phyloP scores from a whole-genome alignment of 37 sponge, comb jelly and placozoan species.

The Hexactinellida sp. region DNA sequence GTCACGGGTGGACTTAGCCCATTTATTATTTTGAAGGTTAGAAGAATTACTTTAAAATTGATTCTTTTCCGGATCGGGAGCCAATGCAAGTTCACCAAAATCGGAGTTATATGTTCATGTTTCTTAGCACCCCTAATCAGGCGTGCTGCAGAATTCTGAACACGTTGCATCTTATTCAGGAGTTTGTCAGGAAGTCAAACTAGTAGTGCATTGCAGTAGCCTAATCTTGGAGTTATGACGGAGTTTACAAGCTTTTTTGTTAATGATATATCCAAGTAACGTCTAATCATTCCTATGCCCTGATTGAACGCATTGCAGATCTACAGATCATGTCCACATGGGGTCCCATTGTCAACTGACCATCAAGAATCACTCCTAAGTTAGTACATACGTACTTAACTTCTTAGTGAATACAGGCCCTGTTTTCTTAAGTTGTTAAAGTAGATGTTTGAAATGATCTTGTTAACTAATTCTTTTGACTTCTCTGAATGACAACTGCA shows the following conservation, averaged over 20 bases:
- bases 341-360: neutral
- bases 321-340: neutral
- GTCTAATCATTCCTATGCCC: neutral
- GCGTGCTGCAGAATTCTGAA: neutral
- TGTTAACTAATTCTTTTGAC: neutral
- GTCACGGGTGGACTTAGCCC: neutral
- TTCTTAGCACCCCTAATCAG: neutral
- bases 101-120: neutral
- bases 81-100: too few species aligned
- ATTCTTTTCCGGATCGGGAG: too few species aligned
- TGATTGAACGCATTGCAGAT: neutral
- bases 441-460: neutral
- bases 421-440: conserved; percentile 14
- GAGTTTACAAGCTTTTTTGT: neutral
- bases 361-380: too few species aligned
- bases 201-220: neutral
- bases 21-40: neutral
- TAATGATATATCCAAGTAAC: neutral
- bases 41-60: too few species aligned
- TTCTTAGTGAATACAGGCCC: too few species aligned
- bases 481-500: neutral
- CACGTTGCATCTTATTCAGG: neutral
- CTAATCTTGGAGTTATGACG: neutral
- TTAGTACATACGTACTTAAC: too few species aligned
- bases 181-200: neutral